These are phyloP conservation scores for Spatulosminthurus flaviceps DNA, from an alignment of 2,888 invertebrate species.

Conservation along the genomic window DNA sequence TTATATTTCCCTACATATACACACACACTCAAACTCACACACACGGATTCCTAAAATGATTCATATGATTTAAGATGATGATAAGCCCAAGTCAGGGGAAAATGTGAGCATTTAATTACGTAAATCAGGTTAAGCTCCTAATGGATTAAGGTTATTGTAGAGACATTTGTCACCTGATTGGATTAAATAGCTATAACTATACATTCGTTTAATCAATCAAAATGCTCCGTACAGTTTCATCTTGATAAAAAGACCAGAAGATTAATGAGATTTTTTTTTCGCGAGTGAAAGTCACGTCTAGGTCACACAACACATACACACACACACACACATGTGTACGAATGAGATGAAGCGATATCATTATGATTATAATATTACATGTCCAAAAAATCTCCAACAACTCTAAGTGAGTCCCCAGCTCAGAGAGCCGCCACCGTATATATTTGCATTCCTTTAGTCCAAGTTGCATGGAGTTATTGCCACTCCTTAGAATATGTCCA, in stretches of 20 bases:
- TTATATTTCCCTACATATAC: too few relatives aligned
- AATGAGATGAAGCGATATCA: not conserved
- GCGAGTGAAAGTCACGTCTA: slow-evolving; percentile 23
- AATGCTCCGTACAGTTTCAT: slow-evolving; percentile 4
- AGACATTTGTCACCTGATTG: not conserved
- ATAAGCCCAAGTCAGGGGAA: not conserved
- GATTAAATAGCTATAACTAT: too few relatives aligned
- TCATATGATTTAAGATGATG: not conserved
- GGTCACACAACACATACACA: not conserved
- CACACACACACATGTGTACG: not conserved
- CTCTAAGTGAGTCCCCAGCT: too few relatives aligned
- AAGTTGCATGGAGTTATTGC: not conserved
- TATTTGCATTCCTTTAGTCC: not conserved
- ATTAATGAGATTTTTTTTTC: slow-evolving; percentile 25
- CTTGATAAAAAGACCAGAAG: slow-evolving; percentile 18
- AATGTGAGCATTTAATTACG: slow-evolving; percentile 1
- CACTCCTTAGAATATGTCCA: slow-evolving; percentile 13
- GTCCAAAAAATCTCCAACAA: slow-evolving; percentile 14
- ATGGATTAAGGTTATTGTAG: not conserved
- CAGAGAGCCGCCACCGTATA: not conserved
- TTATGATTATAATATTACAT: slow-evolving; percentile 14
- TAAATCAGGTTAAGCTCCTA: slow-evolving; percentile 9
- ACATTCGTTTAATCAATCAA: not conserved
- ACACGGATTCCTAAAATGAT: not conserved
- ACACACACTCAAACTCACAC: too few relatives aligned